Evolutionary conservation across 2,113 vertebrate species (phyloP).

Genomic region (Mobula birostris): DNA sequence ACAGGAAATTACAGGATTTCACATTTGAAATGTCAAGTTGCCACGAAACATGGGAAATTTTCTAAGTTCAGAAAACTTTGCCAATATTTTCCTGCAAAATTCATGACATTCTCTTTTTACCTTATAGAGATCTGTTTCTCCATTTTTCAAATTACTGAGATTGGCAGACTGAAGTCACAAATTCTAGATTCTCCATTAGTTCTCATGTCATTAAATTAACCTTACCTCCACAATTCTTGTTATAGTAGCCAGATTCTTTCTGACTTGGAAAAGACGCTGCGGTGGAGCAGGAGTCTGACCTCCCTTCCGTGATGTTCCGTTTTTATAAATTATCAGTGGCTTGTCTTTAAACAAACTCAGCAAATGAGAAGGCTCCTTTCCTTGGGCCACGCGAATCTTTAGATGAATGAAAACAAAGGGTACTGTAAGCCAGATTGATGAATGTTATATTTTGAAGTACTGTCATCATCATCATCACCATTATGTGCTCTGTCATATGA

Average conservation of each 20-base stretch:
- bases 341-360: constrained; percentile 79
- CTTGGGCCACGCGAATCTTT: constrained; percentile 78
- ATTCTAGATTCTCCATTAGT: neutral
- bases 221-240: constrained; percentile 81
- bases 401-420: constrained; percentile 35
- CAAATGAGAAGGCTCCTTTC: constrained; percentile 80
- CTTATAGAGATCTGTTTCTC: neutral
- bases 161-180: neutral
- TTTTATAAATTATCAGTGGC: constrained; percentile 75
- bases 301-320: constrained; percentile 70
- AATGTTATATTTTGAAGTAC: neutral
- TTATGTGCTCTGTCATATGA: too few species aligned
- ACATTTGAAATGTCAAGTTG: too few species aligned
- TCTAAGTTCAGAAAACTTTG: too few species aligned
- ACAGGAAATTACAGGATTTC: too few species aligned
- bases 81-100: too few species aligned
- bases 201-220: neutral
- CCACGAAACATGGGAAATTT: too few species aligned
- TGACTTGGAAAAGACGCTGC: constrained; percentile 74
- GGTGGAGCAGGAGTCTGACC: constrained; percentile 57
- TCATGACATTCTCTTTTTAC: neutral
- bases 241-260: constrained; percentile 68
- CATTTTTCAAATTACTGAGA: neutral
- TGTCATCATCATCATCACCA: neutral
- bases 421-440: neutral